Evolutionary conservation across 1,140 invertebrate species (phyloP).

Genomic region (Drosophila pandora): DNA sequence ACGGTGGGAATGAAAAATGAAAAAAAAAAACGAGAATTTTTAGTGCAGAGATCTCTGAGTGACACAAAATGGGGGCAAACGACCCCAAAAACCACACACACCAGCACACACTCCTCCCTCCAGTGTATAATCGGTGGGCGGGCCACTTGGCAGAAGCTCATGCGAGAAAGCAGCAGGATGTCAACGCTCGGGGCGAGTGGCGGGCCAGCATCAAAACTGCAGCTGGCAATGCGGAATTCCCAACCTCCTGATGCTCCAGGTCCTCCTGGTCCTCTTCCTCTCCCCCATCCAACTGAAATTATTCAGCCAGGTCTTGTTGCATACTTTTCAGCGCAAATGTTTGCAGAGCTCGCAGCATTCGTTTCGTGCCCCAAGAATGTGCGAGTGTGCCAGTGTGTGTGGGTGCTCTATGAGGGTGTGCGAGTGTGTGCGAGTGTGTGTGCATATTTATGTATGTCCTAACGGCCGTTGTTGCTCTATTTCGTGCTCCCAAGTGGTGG

Average conservation of each 20-base stretch:
- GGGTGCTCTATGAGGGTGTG: constrained; percentile 11
- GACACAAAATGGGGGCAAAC: constrained; percentile 41
- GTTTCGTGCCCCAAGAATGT: constrained; percentile 39
- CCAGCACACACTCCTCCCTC: not conserved
- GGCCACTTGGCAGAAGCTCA: constrained; percentile 53
- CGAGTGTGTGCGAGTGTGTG: constrained; percentile 25
- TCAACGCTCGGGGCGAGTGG: constrained; percentile 56
- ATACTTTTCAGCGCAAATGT: constrained; percentile 78
- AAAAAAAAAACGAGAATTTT: constrained; percentile 42
- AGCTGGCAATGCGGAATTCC: constrained; percentile 58
- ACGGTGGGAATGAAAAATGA: not conserved
- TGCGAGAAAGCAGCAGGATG: constrained; percentile 44
- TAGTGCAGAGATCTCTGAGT: constrained; percentile 52
- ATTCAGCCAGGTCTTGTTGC: constrained; percentile 79
- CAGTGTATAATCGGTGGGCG: constrained; percentile 42
- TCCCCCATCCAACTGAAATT: constrained; percentile 63
- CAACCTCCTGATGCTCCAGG: not conserved
- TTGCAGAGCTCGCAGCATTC: constrained; percentile 62
- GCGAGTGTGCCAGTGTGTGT: constrained; percentile 1
- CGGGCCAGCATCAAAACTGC: constrained; percentile 34
- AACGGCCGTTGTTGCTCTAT: constrained; percentile 51
- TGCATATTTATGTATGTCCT: constrained; percentile 29
- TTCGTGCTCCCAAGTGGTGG: constrained; percentile 39
- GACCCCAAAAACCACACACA: not conserved
- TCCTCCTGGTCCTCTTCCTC: not conserved